phyloP scores from a whole-genome alignment of 2,113 vertebrate species.

The Saccopteryx leptura region DNA sequence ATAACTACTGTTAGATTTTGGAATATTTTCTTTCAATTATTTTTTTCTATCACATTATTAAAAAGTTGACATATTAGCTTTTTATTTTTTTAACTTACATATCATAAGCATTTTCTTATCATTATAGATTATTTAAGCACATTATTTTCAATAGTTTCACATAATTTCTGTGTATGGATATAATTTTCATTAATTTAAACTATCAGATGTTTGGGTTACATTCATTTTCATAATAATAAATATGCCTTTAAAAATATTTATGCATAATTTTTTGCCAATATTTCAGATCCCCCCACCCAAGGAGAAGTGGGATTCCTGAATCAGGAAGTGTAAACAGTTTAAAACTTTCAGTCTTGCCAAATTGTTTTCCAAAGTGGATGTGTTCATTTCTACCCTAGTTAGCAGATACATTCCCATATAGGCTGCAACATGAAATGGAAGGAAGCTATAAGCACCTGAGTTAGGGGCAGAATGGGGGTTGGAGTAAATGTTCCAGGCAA shows the following conservation, averaged over 20 bases:
- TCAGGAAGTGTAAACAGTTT: background rate
- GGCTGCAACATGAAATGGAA: background rate
- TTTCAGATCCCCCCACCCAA: background rate
- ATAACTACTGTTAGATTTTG: conserved; percentile 30
- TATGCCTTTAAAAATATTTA: background rate
- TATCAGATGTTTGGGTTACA: background rate
- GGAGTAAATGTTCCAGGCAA: background rate
- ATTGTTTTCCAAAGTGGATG: background rate
- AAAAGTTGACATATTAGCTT: conserved; percentile 49
- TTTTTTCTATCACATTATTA: conserved; percentile 3
- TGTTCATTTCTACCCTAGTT: background rate
- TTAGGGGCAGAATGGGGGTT: background rate
- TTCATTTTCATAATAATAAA: background rate
- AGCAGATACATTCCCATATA: background rate
- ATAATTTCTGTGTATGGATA: background rate
- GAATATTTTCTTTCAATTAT: conserved; percentile 1
- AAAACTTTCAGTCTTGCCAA: background rate
- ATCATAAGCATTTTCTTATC: background rate
- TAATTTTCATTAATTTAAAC: background rate
- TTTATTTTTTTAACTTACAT: background rate
- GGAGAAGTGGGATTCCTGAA: background rate
- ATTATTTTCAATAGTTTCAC: background rate
- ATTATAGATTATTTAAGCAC: conserved; percentile 26
- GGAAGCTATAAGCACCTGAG: background rate
- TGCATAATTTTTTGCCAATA: background rate